These are phyloP conservation scores for Acipenser transmontanus DNA, from an alignment of 2,797 vertebrate genomes.

Conservation along the genomic window DNA sequence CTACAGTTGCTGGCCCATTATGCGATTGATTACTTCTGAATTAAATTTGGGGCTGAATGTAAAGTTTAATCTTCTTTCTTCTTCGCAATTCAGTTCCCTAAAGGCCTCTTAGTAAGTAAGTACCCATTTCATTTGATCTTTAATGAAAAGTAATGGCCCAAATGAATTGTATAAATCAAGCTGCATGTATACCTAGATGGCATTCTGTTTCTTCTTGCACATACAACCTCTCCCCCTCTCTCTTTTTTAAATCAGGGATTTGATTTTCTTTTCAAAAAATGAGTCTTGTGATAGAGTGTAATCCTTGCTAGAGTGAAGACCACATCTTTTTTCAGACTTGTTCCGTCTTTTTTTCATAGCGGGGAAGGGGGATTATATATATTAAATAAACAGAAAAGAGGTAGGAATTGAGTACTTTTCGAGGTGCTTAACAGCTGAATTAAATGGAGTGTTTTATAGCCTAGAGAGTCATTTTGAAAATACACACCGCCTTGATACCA, in stretches of 20 bases:
- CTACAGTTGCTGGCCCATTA: constrained; percentile 99
- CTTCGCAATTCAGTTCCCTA: constrained; percentile 99
- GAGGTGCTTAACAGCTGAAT: constrained; percentile 58
- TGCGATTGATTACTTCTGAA: constrained; percentile 99
- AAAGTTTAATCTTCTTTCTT: constrained; percentile 99
- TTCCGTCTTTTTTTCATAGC: constrained; percentile 34
- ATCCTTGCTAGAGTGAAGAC: constrained; percentile 23
- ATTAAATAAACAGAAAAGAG: constrained; percentile 48
- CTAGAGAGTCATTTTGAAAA: constrained; percentile 61
- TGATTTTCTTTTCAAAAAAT: constrained; percentile 20
- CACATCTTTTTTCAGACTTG: constrained; percentile 24
- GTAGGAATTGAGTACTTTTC: constrained; percentile 48
- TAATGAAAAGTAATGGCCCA: constrained; percentile 99
- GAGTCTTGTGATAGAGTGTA: constrained; percentile 22
- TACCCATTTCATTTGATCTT: constrained; percentile 99
- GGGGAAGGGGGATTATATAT: constrained; percentile 44
- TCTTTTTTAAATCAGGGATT: constrained; percentile 23
- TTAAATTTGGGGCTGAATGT: constrained; percentile 99
- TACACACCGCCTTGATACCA: constrained; percentile 52
- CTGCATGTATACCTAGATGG: constrained; percentile 95
- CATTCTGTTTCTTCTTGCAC: constrained; percentile 59
- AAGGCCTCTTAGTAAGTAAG: constrained; percentile 99
- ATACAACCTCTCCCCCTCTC: constrained; percentile 44
- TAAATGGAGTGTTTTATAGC: constrained; percentile 59
- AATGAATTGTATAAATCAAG: constrained; percentile 99